phyloP scores from a whole-genome alignment of 1,140 invertebrate species.

The Ptiloglossa arizonensis region DNA sequence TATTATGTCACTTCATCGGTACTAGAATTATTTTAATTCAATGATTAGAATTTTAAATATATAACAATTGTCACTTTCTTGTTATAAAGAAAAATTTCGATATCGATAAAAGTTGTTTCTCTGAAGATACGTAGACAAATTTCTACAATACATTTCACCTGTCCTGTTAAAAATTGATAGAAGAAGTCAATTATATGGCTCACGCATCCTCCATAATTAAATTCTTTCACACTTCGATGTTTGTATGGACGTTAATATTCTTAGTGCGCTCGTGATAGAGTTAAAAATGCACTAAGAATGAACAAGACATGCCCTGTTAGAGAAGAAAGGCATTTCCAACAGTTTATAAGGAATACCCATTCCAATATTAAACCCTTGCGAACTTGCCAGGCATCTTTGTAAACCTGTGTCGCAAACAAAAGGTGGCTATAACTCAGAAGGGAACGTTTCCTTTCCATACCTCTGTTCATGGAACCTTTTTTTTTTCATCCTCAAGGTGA shows the following conservation, averaged over 20 bases:
- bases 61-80: no score
- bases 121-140: no score
- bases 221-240: neutral
- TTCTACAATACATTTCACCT: neutral
- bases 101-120: no score
- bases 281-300: neutral
- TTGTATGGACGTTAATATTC: neutral
- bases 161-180: neutral
- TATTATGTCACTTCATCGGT: no score
- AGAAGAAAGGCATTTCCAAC: constrained; percentile 10
- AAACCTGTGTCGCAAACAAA: constrained; percentile 26
- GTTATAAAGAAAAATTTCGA: no score
- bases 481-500: constrained; percentile 19
- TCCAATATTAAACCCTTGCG: constrained; percentile 10
- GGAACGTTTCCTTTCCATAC: neutral
- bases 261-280: neutral
- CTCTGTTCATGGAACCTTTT: constrained; percentile 2
- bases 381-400: constrained; percentile 13
- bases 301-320: neutral
- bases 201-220: neutral
- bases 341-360: constrained; percentile 17
- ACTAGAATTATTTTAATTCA: no score
- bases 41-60: no score
- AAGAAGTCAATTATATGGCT: neutral
- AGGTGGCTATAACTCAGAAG: constrained; percentile 2